Base-by-base conservation (phyloP, 2,113 vertebrate species). In the Pseudolaguvia tuberculata region DNA sequence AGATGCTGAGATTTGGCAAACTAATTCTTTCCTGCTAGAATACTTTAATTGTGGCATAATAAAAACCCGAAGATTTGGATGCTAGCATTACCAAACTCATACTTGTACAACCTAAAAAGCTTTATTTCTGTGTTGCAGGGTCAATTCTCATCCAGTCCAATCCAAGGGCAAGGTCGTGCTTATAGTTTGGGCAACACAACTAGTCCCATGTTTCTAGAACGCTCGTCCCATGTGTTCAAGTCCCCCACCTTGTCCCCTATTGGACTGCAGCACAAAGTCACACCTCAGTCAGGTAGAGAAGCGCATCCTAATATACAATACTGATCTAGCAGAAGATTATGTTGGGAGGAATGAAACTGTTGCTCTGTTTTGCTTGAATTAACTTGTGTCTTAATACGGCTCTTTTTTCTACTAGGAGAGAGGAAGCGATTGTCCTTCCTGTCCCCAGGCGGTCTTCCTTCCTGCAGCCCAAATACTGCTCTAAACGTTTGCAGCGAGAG, bases 61-160 rank as follows among this genome's bases (percentile, higher is more conserved):
- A 14, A 57, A 27, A 57, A 56, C 53, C 23, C 21, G n/a, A 11
- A 21, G 2, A 29, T 15, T 57, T 15, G 13, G 1, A 29, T 57
- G 2, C 14, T 57, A 27, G 25, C 6, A 29, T 58, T 15, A 5
- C 27, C 17, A 3, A 29, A 29, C 18, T 2, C 55, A 27, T 15
- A 56, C n/a, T 56, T 25, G 55, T n/a, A n/a, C n/a, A n/a, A n/a
- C n/a, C n/a, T n/a, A n/a, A n/a, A n/a, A n/a, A n/a, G n/a, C 3
- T 25, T 23, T 1, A 10, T 76, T 17, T 31, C 23, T 20, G 12
- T 71, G 35, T n/a, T 73, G 57, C 11, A 98, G 97, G 95, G 92
- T 42, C 96, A 98, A 58, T 95, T 99, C 89, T 98, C 96, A 0
- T 99, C 97, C 51, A 99, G 96, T 80, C 97, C 97, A 59, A 96